Percentiles rank a stretch among this genome's conserved stretches.
Evolutionary conservation across 2,888 invertebrate species (phyloP).

Genomic region (Carcina quercana): DNA sequence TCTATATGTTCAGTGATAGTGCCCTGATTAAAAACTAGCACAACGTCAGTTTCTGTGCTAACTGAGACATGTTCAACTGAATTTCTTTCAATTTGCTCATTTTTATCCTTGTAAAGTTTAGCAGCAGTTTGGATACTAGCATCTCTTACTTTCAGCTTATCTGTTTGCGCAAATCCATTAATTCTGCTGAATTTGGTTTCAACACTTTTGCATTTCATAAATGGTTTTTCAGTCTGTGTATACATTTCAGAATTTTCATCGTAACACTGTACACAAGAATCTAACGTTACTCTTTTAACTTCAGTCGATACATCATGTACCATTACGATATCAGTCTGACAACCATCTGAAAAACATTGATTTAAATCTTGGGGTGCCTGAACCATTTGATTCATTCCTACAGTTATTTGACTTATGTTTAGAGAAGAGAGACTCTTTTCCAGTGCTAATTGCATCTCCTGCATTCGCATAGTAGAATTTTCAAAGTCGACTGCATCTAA

Average conservation of each 20-base stretch:
- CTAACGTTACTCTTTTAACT: conserved; percentile 51
- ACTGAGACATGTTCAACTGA: conserved; percentile 29
- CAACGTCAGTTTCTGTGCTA: conserved; percentile 34
- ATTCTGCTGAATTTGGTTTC: conserved; percentile 40
- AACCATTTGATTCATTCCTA: conserved; percentile 50
- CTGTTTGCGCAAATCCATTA: conserved; percentile 47
- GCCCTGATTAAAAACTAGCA: conserved; percentile 24
- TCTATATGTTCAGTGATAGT: conserved; percentile 26
- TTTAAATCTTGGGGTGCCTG: conserved; percentile 57
- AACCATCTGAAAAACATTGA: conserved; percentile 49
- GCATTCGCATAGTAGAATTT: conserved; percentile 43
- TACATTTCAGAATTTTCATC: conserved; percentile 49
- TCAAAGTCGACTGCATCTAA: no score
- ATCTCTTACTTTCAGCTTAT: conserved; percentile 41
- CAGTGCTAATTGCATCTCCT: conserved; percentile 60
- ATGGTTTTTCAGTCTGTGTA: conserved; percentile 50
- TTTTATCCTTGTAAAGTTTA: conserved; percentile 35
- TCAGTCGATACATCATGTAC: conserved; percentile 52
- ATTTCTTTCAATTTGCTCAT: conserved; percentile 32
- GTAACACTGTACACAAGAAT: conserved; percentile 50
- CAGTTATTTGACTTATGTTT: conserved; percentile 44
- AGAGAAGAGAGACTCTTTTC: conserved; percentile 55
- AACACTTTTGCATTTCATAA: conserved; percentile 48
- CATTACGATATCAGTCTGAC: conserved; percentile 58
- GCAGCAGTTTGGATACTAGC: conserved; percentile 39